Conservation (phyloP, 2,888 invertebrate genomes). For the Gisinianus flammeolus region DNA sequence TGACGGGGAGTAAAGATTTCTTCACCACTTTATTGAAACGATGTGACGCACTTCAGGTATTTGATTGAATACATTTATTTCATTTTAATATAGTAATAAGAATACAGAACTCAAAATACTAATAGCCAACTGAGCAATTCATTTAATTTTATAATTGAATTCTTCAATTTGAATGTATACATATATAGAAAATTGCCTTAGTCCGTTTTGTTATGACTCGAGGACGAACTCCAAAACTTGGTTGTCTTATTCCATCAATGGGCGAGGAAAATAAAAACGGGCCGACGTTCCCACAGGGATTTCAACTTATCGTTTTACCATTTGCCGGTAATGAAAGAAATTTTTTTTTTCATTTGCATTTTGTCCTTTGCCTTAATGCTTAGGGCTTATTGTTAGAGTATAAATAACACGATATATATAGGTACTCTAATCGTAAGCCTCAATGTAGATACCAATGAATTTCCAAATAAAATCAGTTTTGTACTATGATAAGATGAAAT, state of each 20-base stretch:
- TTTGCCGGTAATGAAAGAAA: constrained; percentile 40
- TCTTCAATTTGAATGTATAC: not conserved
- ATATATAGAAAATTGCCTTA: constrained; percentile 49
- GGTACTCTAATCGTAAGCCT: too few species aligned
- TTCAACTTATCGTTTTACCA: constrained; percentile 51
- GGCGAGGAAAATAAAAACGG: constrained; percentile 15
- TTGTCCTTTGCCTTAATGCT: too few species aligned
- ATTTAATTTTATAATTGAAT: not conserved
- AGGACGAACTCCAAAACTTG: constrained; percentile 51
- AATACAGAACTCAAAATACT: too few species aligned
- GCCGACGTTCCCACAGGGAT: constrained; percentile 52
- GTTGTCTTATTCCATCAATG: constrained; percentile 51
- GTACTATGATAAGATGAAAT: too few species aligned
- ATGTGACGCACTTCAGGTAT: constrained; percentile 49
- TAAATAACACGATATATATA: too few species aligned
- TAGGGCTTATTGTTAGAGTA: too few species aligned
- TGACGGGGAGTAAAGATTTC: constrained; percentile 52
- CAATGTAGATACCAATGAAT: too few species aligned
- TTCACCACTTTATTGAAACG: constrained; percentile 51
- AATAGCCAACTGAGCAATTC: too few species aligned
- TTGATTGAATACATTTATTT: too few species aligned
- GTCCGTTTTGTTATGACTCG: constrained; percentile 50
- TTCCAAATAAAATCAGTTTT: too few species aligned
- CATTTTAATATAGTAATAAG: too few species aligned
- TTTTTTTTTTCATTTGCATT: too few species aligned